phyloP scores from a whole-genome alignment of 2,888 invertebrate species.

The Calliphora vomitoria region DNA sequence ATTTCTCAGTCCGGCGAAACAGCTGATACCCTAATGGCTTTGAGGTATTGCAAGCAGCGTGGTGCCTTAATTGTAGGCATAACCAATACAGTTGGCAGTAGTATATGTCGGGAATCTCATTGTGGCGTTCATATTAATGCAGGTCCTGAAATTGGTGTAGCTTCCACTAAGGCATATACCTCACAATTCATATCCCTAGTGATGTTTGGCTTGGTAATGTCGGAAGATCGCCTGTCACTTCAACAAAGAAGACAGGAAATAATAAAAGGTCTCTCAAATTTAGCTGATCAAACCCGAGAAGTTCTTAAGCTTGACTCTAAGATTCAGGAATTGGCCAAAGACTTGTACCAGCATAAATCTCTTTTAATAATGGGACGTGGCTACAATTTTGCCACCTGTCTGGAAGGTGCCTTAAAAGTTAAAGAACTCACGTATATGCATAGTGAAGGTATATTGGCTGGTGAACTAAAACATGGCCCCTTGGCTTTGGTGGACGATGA shows the following conservation, averaged over 20 bases:
- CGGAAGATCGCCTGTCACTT: slow-evolving; percentile 98
- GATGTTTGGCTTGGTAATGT: slow-evolving; percentile 99
- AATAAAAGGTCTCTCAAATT: slow-evolving; percentile 92
- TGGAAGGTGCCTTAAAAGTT: slow-evolving; percentile 98
- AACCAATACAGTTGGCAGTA: slow-evolving; percentile 99
- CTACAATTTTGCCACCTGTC: slow-evolving; percentile 99
- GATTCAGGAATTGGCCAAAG: slow-evolving; percentile 94
- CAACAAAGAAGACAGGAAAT: slow-evolving; percentile 94
- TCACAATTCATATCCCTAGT: slow-evolving; percentile 99
- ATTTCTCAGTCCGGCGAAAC: slow-evolving; percentile 99
- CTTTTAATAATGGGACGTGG: slow-evolving; percentile 99
- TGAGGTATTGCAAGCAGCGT: slow-evolving; percentile 98
- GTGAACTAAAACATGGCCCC: slow-evolving; percentile 99
- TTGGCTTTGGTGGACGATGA: slow-evolving; percentile 98
- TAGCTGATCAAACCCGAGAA: slow-evolving; percentile 95
- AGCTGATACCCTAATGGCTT: slow-evolving; percentile 97
- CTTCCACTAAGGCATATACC: slow-evolving; percentile 99
- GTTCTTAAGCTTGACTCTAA: slow-evolving; percentile 94
- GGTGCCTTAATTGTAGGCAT: slow-evolving; percentile 99
- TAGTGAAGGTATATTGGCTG: slow-evolving; percentile 99
- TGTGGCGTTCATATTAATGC: slow-evolving; percentile 99
- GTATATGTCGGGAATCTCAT: slow-evolving; percentile 99
- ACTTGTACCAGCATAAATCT: slow-evolving; percentile 96
- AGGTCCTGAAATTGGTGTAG: slow-evolving; percentile 99
- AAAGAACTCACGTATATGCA: slow-evolving; percentile 99